Evolutionary conservation across 2,797 vertebrate species (phyloP), one percentile per base, ranked within the genome.

Genomic region (Corythornis leucogaster): DNA sequence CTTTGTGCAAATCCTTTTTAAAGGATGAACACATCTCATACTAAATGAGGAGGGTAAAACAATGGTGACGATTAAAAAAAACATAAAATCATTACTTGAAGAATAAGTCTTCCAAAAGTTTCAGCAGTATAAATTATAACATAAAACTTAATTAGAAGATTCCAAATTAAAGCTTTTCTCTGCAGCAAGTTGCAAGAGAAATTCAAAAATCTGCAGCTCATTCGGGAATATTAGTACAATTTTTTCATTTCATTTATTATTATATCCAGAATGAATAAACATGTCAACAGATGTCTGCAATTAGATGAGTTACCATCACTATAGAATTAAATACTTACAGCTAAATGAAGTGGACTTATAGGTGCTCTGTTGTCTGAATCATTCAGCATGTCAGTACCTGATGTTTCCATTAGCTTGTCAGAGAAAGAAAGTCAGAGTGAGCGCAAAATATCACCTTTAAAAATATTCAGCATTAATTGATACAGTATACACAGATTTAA

Each of bases 311-410:
- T 68, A 92, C 59, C 35, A 75, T 25, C 58, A 87, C 59, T 55
- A 21, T 61, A 25, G 42, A 85, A 75, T 12, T 8, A 46, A 94
- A 80, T 85, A 99, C 99, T 99, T 97, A 99, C 99, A 96, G 99
- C 99, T 90, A 99, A 98, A 95, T 99, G 99, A 95, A 99, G 97
- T 4, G 99, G 99, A 96, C 99, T 99, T 97, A 99, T 97, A 31
- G 99, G 99, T 59, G 99, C 98, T 97, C 98, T 98, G 91, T 98
- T 98, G 91, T 99, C 99, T 2, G 98, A 97, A 92, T 99, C 99
- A 95, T 97, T 99, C 94, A 99, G 95, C 98, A 99, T 99, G 93
- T 99, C 99, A 73, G 98, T 98, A 94, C 99, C 99, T 85, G 99
- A 99, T 73, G 98, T 99, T 98, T 99, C 99, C 99, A 99, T 99